Base-by-base conservation (phyloP, 2,888 invertebrate species). In the Brachynemurus nebulosus region DNA sequence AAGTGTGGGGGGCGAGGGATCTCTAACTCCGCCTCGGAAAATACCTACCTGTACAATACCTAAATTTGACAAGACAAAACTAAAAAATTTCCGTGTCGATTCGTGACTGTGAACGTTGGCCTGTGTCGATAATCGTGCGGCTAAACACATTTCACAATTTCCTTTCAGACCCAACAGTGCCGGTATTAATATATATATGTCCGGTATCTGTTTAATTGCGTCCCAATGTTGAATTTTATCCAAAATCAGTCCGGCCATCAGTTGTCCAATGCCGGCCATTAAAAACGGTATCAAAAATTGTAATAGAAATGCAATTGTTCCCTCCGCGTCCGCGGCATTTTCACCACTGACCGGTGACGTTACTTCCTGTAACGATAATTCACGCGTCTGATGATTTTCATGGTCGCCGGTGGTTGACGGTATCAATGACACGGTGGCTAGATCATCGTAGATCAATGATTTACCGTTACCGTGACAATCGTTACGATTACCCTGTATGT, bases 191-290 rank as follows among this genome's bases (percentile, higher is more conserved):
- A 92, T 90, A 59, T 90, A 89, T 19, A 90, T 82, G 69, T 91
- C 91, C 7, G 86, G 80, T 16, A 91, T 80, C 55, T 79, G 67
- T 54, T 68, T 69, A 64, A 84, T 92, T 23, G 91, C 88, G 42
- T 74, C 71, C 91, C 91, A 92, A 62, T 89, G 88, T 76, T 88
- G 83, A 43, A 95, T 92, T 47, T 72, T 73, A 48, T 89, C 89
- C 30, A 96, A 71, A 2, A 95, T 86, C 44, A 93, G 72, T 33
- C 96, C 96, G 54, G 96, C 95, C 4, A 88, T 89, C 47, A 96
- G 95, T 56, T 92, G 96, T 7, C 96, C 96, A 57, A 89, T 76
- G 34, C 96, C 96, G 47, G 95, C 95, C 49, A 96, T 82, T 64
- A 93, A 78, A 70, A 93, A 96, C 2, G 96, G 96, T 51, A 93